Percentiles rank a stretch among this genome's conserved stretches.
These are phyloP conservation scores for Halcyon chelicuti DNA, from an alignment of 2,797 vertebrate species.

Conservation along the genomic window DNA sequence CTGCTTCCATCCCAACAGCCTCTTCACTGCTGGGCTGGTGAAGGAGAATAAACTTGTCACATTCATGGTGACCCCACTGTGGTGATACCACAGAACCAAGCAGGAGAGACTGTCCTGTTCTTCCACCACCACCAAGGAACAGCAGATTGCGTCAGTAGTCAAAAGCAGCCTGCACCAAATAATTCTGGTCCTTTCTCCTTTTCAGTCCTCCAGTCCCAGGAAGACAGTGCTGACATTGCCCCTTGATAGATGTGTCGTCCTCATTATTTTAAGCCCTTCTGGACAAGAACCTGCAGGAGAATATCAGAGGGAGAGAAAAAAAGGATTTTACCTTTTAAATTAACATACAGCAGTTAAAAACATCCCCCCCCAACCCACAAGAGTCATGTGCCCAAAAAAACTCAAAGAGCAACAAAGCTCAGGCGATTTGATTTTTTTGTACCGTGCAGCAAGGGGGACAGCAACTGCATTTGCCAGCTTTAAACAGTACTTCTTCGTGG, in stretches of 20 bases:
- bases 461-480: background rate
- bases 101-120: background rate
- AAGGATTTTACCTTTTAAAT: background rate
- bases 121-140: background rate
- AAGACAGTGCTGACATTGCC: conserved; percentile 43
- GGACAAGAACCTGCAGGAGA: conserved; percentile 58
- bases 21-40: conserved; percentile 95
- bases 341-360: background rate
- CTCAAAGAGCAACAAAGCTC: background rate
- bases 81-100: background rate
- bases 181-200: conserved; percentile 22
- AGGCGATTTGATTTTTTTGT: background rate
- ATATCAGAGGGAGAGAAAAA: background rate
- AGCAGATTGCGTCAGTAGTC: background rate
- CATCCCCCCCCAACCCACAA: background rate
- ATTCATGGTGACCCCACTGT: conserved; percentile 83
- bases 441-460: background rate
- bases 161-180: background rate
- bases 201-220: conserved; percentile 4
- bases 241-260: background rate
- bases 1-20: conserved; percentile 96
- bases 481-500: background rate
- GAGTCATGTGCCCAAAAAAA: background rate
- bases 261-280: conserved; percentile 2
- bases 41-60: conserved; percentile 97